Evolutionary conservation across 2,888 invertebrate genomes (phyloP).

Genomic region (Acanthoscelides obtectus): DNA sequence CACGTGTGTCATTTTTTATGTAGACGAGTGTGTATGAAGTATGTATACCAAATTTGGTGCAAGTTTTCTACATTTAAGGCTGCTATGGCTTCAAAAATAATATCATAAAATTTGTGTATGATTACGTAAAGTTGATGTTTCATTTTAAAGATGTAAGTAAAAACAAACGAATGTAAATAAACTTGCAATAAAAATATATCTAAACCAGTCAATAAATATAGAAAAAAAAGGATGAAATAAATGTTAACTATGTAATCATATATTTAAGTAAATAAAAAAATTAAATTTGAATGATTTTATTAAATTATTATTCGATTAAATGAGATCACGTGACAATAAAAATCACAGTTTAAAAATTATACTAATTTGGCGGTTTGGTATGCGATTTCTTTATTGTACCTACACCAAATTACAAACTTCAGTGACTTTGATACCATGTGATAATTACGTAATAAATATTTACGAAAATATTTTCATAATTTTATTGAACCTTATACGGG

Average conservation of each 20-base stretch:
- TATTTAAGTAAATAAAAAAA: constrained; percentile 34
- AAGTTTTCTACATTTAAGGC: constrained; percentile 5
- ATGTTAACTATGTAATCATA: constrained; percentile 36
- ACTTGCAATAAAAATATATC: constrained; percentile 35
- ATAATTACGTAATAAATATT: constrained; percentile 24
- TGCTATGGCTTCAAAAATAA: constrained; percentile 11
- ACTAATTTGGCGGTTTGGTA: constrained; percentile 5
- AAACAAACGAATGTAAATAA: constrained; percentile 36
- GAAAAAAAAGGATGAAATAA: constrained; percentile 21
- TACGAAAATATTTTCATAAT: background rate
- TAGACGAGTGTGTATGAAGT: background rate
- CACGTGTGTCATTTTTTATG: background rate
- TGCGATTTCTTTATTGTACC: constrained; percentile 8
- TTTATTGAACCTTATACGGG: background rate
- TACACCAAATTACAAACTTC: constrained; percentile 18
- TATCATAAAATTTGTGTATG: background rate
- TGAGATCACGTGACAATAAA: constrained; percentile 26
- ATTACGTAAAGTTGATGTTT: background rate
- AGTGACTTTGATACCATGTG: constrained; percentile 33
- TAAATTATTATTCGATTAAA: constrained; percentile 24
- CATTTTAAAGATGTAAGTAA: constrained; percentile 11
- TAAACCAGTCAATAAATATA: constrained; percentile 36
- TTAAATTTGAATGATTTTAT: constrained; percentile 15
- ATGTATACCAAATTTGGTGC: background rate
- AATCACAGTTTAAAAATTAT: constrained; percentile 6